Percentiles rank a stretch among this genome's conserved stretches.
Evolutionary conservation across 2,113 vertebrate species (phyloP).

Genomic region (Psephotus haematonotus): DNA sequence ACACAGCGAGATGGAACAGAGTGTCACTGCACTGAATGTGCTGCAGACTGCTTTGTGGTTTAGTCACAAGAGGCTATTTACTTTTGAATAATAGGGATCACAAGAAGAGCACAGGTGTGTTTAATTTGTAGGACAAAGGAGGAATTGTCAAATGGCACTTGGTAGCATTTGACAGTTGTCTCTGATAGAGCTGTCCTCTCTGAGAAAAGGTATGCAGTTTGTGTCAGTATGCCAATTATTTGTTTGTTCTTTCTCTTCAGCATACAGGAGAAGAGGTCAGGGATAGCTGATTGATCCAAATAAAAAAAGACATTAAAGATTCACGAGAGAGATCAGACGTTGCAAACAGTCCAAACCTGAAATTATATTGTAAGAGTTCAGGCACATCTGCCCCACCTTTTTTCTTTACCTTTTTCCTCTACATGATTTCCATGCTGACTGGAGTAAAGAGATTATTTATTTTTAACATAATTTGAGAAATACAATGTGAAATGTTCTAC

Average conservation of each 20-base stretch:
- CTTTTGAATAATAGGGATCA: not conserved
- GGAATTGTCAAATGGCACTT: not conserved
- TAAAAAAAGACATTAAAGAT: not conserved
- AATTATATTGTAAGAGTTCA: not conserved
- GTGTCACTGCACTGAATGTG: not conserved
- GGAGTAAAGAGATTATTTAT: not conserved
- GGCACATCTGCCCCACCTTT: not conserved
- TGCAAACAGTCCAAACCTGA: not conserved
- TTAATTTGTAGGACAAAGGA: not conserved
- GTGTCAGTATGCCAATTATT: not conserved
- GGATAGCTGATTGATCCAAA: not conserved
- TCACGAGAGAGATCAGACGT: not conserved
- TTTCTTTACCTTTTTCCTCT: not conserved
- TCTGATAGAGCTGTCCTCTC: not conserved
- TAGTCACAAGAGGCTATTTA: not conserved
- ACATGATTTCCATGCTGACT: not conserved
- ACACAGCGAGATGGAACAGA: not conserved
- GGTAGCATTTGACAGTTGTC: not conserved
- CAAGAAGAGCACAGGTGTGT: not conserved
- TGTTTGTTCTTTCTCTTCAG: not conserved
- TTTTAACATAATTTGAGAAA: not conserved
- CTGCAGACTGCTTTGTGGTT: not conserved
- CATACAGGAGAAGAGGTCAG: not conserved
- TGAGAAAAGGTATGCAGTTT: not conserved
- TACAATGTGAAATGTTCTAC: not conserved